Evolutionary conservation across 2,797 vertebrate species (phyloP).

Genomic region (Arrhamphus sclerolepis): DNA sequence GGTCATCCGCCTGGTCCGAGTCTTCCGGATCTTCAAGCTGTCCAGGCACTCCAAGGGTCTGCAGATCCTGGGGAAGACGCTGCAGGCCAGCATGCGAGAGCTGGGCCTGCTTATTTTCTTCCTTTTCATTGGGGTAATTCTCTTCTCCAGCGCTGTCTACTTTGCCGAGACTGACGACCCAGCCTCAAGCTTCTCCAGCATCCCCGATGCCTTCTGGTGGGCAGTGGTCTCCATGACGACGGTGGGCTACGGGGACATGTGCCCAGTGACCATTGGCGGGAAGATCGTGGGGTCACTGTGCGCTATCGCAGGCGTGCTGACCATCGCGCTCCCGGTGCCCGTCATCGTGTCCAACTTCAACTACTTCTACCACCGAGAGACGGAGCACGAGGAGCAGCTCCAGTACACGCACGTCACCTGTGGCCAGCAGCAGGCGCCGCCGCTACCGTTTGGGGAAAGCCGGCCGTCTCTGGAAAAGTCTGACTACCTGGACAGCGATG

Average conservation of each 20-base stretch:
- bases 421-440: conserved; percentile 83
- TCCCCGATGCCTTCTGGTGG: conserved; percentile 98
- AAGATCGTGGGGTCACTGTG: conserved; percentile 95
- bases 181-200: conserved; percentile 88
- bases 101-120: conserved; percentile 96
- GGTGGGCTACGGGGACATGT: conserved; percentile 95
- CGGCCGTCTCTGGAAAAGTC: conserved; percentile 86
- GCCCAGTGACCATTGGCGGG: conserved; percentile 92
- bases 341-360: conserved; percentile 98
- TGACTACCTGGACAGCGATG: conserved; percentile 85
- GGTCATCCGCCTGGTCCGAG: conserved; percentile 89
- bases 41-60: conserved; percentile 40
- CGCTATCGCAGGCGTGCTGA: conserved; percentile 92
- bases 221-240: conserved; percentile 97
- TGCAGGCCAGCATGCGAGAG: conserved; percentile 92
- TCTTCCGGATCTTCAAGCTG: conserved; percentile 90
- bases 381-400: conserved; percentile 91
- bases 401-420: conserved; percentile 94
- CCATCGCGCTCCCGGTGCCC: conserved; percentile 91
- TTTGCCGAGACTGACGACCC: conserved; percentile 94
- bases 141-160: conserved; percentile 96
- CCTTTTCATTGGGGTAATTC: conserved; percentile 95
- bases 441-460: conserved; percentile 71
- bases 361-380: conserved; percentile 97
- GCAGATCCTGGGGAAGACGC: conserved; percentile 83